Evolutionary conservation across 1,140 invertebrate species (phyloP).

Genomic region (Drosophila takahashii): DNA sequence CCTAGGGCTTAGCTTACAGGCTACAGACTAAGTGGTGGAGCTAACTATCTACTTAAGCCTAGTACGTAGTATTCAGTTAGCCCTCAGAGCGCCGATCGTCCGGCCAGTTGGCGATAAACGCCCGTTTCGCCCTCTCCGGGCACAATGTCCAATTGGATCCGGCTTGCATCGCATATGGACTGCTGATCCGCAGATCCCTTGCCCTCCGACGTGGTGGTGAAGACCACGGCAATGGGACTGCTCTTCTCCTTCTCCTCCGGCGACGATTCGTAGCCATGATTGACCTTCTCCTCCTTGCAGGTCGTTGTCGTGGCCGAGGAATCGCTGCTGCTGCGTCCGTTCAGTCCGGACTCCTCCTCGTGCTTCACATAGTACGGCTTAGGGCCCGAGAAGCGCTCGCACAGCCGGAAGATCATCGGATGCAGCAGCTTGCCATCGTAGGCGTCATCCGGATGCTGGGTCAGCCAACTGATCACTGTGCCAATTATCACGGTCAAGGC

Average conservation of each 20-base stretch:
- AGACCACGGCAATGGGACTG: conserved; percentile 63
- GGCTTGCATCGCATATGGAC: conserved; percentile 59
- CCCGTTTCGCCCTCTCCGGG: conserved; percentile 59
- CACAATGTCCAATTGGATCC: conserved; percentile 61
- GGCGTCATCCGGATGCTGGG: conserved; percentile 87
- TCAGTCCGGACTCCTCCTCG: conserved; percentile 67
- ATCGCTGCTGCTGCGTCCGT: conserved; percentile 63
- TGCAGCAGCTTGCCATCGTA: conserved; percentile 89
- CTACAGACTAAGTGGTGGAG: conserved; percentile 44
- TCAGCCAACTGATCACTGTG: conserved; percentile 88
- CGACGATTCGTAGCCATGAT: conserved; percentile 67
- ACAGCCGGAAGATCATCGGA: conserved; percentile 86
- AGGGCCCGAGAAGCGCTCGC: conserved; percentile 62
- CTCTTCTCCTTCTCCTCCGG: conserved; percentile 60
- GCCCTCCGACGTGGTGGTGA: conserved; percentile 38
- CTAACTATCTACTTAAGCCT: neutral
- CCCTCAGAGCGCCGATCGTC: conserved; percentile 48
- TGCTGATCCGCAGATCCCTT: conserved; percentile 8
- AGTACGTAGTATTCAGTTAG: neutral
- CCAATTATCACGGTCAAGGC: conserved; percentile 88
- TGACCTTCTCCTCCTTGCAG: conserved; percentile 71
- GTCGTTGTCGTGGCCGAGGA: conserved; percentile 54
- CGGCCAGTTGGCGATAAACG: conserved; percentile 57
- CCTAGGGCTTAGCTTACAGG: conserved; percentile 59
- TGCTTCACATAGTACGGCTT: conserved; percentile 82